These are phyloP conservation scores for Matsumurasca onukii DNA, from an alignment of 1,140 invertebrate species.

Conservation along the genomic window DNA sequence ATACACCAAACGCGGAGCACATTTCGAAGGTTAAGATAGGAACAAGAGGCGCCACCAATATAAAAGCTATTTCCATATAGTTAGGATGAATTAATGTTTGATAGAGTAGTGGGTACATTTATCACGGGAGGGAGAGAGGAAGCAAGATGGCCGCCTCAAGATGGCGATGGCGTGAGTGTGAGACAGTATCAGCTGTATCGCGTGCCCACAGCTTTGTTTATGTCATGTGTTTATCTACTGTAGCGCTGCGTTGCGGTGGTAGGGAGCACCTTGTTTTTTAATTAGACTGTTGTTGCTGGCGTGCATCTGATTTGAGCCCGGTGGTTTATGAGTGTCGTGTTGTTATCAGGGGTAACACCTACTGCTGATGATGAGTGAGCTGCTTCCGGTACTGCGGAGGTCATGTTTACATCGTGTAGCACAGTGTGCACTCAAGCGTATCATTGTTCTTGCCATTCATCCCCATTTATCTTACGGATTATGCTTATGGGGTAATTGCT, in stretches of 20 bases:
- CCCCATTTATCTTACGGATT: no score
- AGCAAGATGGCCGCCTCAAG: conserved; percentile 7
- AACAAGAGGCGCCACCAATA: conserved; percentile 3
- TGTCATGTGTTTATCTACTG: neutral
- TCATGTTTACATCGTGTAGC: no score
- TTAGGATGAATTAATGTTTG: conserved; percentile 7
- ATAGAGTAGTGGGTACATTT: conserved; percentile 13
- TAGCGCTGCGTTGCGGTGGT: neutral
- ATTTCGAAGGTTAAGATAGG: neutral
- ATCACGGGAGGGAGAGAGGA: neutral
- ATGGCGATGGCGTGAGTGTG: no score
- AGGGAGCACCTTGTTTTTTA: conserved; percentile 13
- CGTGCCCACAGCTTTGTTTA: conserved; percentile 3
- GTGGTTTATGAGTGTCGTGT: neutral
- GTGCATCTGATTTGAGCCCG: neutral
- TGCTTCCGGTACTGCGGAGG: neutral
- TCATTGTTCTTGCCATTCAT: no score
- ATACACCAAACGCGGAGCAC: neutral
- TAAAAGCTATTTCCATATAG: conserved; percentile 17
- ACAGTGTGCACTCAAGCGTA: no score
- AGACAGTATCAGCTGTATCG: conserved; percentile 7
- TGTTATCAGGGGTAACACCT: conserved; percentile 4
- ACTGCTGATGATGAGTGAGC: neutral
- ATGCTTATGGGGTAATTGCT: no score
- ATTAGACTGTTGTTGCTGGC: conserved; percentile 9